Evolutionary conservation across 2,888 invertebrate species (phyloP).

Genomic region (Hirtodrosophila trivittata): DNA sequence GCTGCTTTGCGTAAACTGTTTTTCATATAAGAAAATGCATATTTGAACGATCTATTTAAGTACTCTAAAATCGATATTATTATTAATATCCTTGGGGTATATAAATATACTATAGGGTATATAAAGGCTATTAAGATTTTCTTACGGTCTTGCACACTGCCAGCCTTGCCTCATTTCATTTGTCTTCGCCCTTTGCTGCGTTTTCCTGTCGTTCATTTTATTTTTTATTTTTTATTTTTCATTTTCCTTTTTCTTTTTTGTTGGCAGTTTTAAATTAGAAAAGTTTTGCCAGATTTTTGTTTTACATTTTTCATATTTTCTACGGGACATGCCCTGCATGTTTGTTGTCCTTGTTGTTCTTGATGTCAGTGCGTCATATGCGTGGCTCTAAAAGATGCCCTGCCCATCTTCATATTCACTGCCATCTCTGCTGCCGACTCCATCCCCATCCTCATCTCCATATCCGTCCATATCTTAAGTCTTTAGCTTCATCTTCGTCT

Average conservation of each 20-base stretch:
- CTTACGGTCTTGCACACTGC: no score
- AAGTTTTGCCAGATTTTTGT: constrained; percentile 78
- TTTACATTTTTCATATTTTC: constrained; percentile 80
- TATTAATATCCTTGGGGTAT: no score
- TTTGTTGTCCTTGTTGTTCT: constrained; percentile 57
- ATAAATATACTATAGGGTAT: no score
- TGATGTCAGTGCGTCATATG: constrained; percentile 67
- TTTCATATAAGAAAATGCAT: no score
- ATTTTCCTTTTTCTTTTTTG: constrained; percentile 51
- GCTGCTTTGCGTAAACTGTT: no score
- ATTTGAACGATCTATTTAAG: no score
- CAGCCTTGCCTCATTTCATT: constrained; percentile 32
- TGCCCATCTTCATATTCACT: constrained; percentile 1
- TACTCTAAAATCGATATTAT: no score
- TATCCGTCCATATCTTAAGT: constrained; percentile 5
- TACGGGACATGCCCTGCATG: constrained; percentile 70
- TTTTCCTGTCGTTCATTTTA: constrained; percentile 56
- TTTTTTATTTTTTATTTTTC: constrained; percentile 36
- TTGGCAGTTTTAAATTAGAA: constrained; percentile 79
- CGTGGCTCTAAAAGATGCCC: constrained; percentile 46
- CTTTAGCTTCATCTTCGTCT: constrained; percentile 19
- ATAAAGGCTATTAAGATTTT: constrained; percentile 65
- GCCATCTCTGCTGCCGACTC: neutral
- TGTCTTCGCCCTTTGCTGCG: constrained; percentile 52
- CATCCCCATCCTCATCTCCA: constrained; percentile 14